A percentile compares a stretch with the other conserved stretches of the same genome.
Evolutionary conservation across 2,888 invertebrate species (phyloP).

Genomic region (Drosophila planitibia): DNA sequence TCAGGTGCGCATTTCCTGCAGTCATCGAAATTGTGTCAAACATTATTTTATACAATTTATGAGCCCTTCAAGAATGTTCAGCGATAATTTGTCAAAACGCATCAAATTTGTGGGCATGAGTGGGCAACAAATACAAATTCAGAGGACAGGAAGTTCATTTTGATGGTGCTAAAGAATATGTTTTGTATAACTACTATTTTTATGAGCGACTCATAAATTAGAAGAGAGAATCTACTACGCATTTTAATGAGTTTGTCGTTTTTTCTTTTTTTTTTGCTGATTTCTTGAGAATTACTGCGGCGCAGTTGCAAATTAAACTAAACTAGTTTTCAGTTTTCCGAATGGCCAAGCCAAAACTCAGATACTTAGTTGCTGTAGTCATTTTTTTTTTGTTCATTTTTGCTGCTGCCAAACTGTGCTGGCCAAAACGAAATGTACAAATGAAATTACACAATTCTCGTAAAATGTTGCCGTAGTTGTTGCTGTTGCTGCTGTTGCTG

Average conservation of each 20-base stretch:
- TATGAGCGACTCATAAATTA: conserved; percentile 51
- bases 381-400: conserved; percentile 17
- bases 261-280: conserved; percentile 19
- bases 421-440: conserved; percentile 56
- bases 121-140: conserved; percentile 47
- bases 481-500: neutral
- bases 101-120: conserved; percentile 66
- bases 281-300: conserved; percentile 52
- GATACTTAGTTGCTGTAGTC: conserved; percentile 45
- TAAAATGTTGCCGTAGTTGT: conserved; percentile 32
- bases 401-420: conserved; percentile 25
- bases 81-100: conserved; percentile 64
- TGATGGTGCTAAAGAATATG: conserved; percentile 39
- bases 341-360: conserved; percentile 34
- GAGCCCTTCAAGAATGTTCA: conserved; percentile 30
- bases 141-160: conserved; percentile 61
- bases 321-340: conserved; percentile 70
- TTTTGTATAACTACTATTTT: conserved; percentile 55
- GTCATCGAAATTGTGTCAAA: conserved; percentile 31
- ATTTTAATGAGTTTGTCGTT: conserved; percentile 55
- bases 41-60: conserved; percentile 41
- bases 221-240: conserved; percentile 27
- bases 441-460: conserved; percentile 56
- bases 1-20: conserved; percentile 66
- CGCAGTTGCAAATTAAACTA: conserved; percentile 61